Conservation (phyloP, 2,113 vertebrate species). For the Melanerpes aurifrons region DNA sequence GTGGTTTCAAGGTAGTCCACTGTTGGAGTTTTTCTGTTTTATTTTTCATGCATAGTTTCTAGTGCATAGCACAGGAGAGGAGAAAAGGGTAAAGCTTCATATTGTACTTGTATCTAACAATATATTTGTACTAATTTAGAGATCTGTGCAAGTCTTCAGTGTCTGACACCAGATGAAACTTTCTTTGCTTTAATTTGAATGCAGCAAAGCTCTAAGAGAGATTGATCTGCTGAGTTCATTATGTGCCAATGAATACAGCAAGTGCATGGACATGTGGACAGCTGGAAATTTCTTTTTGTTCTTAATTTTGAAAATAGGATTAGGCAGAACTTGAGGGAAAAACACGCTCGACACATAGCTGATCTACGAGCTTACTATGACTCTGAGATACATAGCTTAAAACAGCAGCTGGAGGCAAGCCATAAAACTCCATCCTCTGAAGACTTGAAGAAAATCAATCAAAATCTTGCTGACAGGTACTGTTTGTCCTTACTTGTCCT, state of each 20-base stretch:
- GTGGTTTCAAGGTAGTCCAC: not conserved
- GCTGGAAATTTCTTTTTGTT: not conserved
- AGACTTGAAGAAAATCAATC: conserved; percentile 85
- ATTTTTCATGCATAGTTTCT: not conserved
- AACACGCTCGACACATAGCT: conserved; percentile 89
- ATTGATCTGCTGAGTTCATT: not conserved
- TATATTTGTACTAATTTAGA: not conserved
- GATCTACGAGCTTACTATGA: conserved; percentile 95
- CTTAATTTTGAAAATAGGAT: conserved; percentile 75
- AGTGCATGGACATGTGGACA: not conserved
- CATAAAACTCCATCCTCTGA: conserved; percentile 74
- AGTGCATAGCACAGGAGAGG: not conserved
- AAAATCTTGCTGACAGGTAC: conserved; percentile 85
- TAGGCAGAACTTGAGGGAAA: conserved; percentile 92
- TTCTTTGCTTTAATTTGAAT: not conserved
- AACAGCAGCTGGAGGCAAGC: conserved; percentile 84
- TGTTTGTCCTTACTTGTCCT: not conserved
- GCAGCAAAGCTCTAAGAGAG: not conserved
- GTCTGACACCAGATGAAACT: not conserved
- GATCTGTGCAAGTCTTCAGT: not conserved
- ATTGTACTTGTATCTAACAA: not conserved
- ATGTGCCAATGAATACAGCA: not conserved
- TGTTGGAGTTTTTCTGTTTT: not conserved
- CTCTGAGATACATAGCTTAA: conserved; percentile 86
- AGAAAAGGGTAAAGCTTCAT: not conserved